phyloP scores from a whole-genome alignment of 1,140 invertebrate genomes.

The Eriocheir sinensis region DNA sequence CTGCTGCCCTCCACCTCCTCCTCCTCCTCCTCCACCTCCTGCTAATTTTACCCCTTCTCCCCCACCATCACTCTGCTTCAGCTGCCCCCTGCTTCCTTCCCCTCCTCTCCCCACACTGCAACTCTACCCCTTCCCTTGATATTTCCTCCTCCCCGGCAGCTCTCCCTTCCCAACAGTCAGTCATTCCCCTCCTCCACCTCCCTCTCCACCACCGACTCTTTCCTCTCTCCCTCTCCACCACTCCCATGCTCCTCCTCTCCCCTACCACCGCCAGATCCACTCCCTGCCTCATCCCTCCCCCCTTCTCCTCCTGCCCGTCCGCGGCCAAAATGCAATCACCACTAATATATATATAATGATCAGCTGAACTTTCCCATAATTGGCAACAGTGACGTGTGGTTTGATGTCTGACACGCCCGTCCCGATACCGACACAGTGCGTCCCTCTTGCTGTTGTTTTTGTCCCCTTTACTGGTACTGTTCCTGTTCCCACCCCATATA shows the following conservation, averaged over 20 bases:
- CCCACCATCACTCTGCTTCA: neutral
- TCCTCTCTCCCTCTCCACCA: neutral
- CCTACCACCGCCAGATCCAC: neutral
- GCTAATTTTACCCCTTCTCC: neutral
- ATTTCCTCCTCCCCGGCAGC: neutral
- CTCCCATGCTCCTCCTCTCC: neutral
- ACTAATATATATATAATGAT: too few species aligned
- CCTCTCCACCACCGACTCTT: too few species aligned
- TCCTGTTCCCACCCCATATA: too few species aligned
- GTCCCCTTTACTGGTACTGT: too few species aligned
- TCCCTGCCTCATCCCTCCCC: too few species aligned
- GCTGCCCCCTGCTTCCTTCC: slow-evolving; percentile 9
- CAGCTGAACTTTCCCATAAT: too few species aligned
- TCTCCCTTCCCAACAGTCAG: slow-evolving; percentile 2
- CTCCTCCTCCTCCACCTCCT: neutral
- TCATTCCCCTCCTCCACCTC: neutral
- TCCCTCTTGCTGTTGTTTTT: too few species aligned
- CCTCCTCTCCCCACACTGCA: neutral
- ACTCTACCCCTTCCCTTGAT: neutral
- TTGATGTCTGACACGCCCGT: too few species aligned
- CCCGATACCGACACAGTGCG: too few species aligned
- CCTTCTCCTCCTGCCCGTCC: too few species aligned
- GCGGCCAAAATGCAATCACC: too few species aligned
- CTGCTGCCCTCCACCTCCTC: neutral
- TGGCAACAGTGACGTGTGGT: too few species aligned